These are phyloP conservation scores for Sinocyclocheilus rhinocerous DNA, from an alignment of 2,113 vertebrate genomes.

Conservation along the genomic window DNA sequence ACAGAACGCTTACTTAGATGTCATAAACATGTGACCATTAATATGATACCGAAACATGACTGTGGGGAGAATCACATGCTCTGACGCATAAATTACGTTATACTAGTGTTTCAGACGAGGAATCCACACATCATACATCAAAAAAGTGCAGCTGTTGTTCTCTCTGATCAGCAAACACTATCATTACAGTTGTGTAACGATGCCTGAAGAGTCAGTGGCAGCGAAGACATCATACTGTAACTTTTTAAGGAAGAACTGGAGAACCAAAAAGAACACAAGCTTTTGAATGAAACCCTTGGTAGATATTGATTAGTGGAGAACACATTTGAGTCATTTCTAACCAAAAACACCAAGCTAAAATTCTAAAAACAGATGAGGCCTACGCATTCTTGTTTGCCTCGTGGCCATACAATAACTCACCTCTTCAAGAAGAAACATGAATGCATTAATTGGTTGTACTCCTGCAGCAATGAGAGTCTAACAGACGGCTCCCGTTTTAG, in stretches of 20 bases:
- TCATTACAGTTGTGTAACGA: slow-evolving; percentile 9
- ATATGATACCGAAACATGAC: not conserved
- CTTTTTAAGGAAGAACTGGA: not conserved
- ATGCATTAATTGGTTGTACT: not conserved
- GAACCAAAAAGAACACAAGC: not conserved
- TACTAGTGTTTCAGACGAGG: not conserved
- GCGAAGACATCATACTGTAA: not conserved
- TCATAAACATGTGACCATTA: not conserved
- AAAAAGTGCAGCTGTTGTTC: slow-evolving; percentile 1
- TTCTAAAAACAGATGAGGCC: not conserved
- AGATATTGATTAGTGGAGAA: not conserved
- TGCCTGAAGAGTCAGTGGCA: not conserved
- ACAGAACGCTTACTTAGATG: not conserved
- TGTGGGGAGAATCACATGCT: not conserved
- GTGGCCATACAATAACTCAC: not conserved
- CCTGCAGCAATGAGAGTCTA: not conserved
- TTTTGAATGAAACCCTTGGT: not conserved
- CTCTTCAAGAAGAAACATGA: not conserved
- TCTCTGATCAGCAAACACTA: slow-evolving; percentile 29
- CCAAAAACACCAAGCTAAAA: not conserved
- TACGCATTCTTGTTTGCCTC: not conserved
- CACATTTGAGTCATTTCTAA: not conserved
- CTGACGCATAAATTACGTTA: not conserved
- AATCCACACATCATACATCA: slow-evolving; percentile 13
- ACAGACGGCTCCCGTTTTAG: slow-evolving; percentile 5